Conservation (phyloP, 2,113 vertebrate genomes). For the Grantiella picta region DNA sequence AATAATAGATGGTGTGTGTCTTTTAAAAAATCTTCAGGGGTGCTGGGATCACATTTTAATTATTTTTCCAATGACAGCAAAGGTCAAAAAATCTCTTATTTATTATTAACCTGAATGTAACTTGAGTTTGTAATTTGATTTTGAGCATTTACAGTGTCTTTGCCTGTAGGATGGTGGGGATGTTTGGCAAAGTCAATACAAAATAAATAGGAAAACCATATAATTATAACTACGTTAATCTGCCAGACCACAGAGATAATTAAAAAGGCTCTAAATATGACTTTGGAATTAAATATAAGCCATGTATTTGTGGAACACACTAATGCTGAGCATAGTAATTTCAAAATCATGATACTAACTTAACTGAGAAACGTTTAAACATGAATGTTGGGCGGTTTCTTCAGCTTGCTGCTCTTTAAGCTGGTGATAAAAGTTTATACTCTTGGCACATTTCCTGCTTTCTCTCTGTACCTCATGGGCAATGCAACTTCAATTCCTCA, state of each 20-base stretch:
- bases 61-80: neutral
- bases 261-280: neutral
- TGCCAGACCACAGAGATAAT: neutral
- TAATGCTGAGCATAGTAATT: neutral
- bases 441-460: neutral
- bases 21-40: neutral
- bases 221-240: neutral
- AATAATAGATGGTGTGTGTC: neutral
- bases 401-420: neutral
- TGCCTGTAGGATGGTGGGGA: neutral
- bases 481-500: neutral
- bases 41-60: constrained; percentile 19
- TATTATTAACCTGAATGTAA: neutral
- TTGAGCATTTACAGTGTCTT: neutral
- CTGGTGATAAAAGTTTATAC: neutral
- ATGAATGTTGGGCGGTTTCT: neutral
- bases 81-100: neutral
- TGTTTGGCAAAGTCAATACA: neutral
- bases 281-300: neutral
- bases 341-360: neutral
- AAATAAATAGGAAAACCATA: neutral
- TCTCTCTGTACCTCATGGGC: neutral
- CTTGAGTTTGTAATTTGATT: neutral
- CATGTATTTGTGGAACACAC: neutral
- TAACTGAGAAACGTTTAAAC: neutral